Evolutionary conservation across 2,113 vertebrate genomes (phyloP), one percentile per base, ranked within the genome.

Genomic region (Tapirus terrestris): DNA sequence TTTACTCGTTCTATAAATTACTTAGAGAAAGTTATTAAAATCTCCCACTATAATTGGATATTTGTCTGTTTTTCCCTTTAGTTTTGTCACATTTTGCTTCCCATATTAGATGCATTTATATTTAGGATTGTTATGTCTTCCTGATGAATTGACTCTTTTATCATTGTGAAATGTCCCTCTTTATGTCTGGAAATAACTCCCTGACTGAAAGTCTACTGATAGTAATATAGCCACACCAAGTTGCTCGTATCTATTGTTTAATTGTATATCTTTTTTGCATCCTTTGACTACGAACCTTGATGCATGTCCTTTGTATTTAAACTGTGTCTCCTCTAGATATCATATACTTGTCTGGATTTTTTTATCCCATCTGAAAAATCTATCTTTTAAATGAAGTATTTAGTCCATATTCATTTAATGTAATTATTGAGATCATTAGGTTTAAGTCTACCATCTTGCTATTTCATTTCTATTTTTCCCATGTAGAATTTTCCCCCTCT

Each of bases 11-110:
- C 31, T 95, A 58, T 80, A 79, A 95, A 89, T 84, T 92, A 89
- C 76, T 83, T 92, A 70, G 56, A 53, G 63, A 90, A 13, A 58
- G 56, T 89, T 93, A 79, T 85, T 92, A 72, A 93, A 95, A 93
- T 65, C 18, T 85, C n/a, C 53, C 56, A 29, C 70, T 61, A 36
- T 70, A 86, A 61, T 36, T 65, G 56, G 45, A 29, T 53, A 60
- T 89, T 88, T 65, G 17, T 80, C 13, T 83, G 9, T 53, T 79
- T 79, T 76, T 60, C 43, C 20, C 51, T 67, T 86, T 33, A 91
- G 23, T 85, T 77, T 33, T 51, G 65, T 48, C 72, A 56, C 0
- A 0, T 77, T 77, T 96, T 89, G 51, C 51, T 92, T 83, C 53
- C 58, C 39, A 70, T 92, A 82, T 76, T 94, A 61, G 17, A 89